phyloP scores from a whole-genome alignment of 2,113 vertebrate species.

The Casuarius casuarius region DNA sequence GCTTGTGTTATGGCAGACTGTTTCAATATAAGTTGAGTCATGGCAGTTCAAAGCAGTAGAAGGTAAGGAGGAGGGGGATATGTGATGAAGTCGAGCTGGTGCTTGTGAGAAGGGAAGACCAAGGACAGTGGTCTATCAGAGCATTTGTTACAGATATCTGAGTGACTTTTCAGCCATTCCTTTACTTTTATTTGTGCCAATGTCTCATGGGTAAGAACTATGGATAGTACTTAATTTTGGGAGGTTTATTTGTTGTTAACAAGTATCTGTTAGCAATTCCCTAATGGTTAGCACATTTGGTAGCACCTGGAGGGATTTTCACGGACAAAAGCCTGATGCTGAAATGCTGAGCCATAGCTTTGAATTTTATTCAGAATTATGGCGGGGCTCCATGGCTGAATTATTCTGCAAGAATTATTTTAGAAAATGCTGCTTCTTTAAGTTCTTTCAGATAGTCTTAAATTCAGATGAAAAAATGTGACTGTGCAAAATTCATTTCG shows the following conservation, averaged over 20 bases:
- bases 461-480: background rate
- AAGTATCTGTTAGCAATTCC: background rate
- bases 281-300: background rate
- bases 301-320: background rate
- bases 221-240: slow-evolving; percentile 18
- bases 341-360: background rate
- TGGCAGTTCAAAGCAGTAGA: background rate
- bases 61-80: background rate
- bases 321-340: background rate
- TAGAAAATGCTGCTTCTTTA: background rate
- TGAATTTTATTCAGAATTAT: background rate
- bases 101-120: background rate
- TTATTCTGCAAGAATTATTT: background rate
- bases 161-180: background rate
- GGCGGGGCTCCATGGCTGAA: background rate
- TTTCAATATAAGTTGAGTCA: background rate
- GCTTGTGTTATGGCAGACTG: background rate
- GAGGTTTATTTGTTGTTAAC: slow-evolving; percentile 21
- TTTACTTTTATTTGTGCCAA: background rate
- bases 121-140: background rate
- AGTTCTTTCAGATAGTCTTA: slow-evolving; percentile 10
- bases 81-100: slow-evolving; percentile 4
- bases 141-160: background rate
- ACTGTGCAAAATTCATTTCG: slow-evolving; percentile 55
- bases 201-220: background rate